A percentile compares a stretch with the other conserved stretches of the same genome.
phyloP scores from a whole-genome alignment of 1,140 invertebrate genomes.

The Drosophila nigromelanica region DNA sequence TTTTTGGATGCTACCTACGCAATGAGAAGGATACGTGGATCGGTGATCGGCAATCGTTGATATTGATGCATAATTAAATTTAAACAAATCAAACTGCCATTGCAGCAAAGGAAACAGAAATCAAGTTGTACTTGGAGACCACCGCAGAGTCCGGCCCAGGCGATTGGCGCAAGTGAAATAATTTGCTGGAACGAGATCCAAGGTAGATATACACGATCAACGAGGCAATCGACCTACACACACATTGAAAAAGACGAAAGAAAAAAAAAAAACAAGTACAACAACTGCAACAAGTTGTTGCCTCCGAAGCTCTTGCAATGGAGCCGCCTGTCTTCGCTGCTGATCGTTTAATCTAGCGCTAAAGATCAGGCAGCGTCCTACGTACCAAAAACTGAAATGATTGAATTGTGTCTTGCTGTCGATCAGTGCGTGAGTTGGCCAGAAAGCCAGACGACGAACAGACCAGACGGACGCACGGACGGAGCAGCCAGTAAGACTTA shows the following conservation, averaged over 20 bases:
- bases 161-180: constrained; percentile 68
- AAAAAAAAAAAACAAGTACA: constrained; percentile 54
- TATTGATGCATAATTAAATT: constrained; percentile 82
- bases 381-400: constrained; percentile 63
- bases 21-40: constrained; percentile 19
- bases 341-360: constrained; percentile 82
- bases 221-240: constrained; percentile 59
- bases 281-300: constrained; percentile 14
- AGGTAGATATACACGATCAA: constrained; percentile 15
- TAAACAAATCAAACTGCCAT: constrained; percentile 82
- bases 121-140: constrained; percentile 79
- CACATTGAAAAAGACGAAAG: constrained; percentile 37
- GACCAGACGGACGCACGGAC: background rate
- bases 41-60: constrained; percentile 58
- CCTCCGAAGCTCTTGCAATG: constrained; percentile 4
- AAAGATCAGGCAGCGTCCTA: constrained; percentile 73
- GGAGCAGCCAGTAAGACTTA: background rate
- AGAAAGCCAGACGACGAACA: too few species aligned
- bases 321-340: constrained; percentile 15
- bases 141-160: constrained; percentile 49
- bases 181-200: constrained; percentile 63
- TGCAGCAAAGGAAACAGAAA: constrained; percentile 76
- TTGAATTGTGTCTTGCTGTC: constrained; percentile 82
- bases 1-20: constrained; percentile 50
- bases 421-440: constrained; percentile 65